phyloP scores from a whole-genome alignment of 1,140 invertebrate species.

The Micrasema minimum region DNA sequence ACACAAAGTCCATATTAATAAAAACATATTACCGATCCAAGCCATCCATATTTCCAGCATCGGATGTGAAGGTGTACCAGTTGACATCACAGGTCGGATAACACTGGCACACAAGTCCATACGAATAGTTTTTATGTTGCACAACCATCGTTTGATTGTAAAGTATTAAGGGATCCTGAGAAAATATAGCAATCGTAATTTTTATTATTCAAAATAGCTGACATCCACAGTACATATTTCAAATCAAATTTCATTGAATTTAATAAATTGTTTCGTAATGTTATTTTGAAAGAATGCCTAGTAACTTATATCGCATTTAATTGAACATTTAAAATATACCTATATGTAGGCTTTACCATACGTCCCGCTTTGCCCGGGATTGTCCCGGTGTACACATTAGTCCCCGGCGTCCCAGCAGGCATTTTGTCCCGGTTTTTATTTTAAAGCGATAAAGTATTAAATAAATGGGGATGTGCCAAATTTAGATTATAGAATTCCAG shows the following conservation, averaged over 20 bases:
- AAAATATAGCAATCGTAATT: conserved; percentile 38
- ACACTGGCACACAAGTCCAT: conserved; percentile 39
- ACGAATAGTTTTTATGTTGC: background rate
- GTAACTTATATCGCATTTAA: conserved; percentile 36
- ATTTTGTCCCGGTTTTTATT: too few relatives aligned
- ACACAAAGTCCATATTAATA: too few relatives aligned
- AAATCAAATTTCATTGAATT: background rate
- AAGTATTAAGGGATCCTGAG: too few relatives aligned
- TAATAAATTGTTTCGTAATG: conserved; percentile 20
- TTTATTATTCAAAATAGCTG: background rate
- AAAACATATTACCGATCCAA: conserved; percentile 18
- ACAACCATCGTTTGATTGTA: conserved; percentile 23
- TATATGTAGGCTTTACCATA: too few relatives aligned
- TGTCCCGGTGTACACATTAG: too few relatives aligned
- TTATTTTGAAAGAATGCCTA: conserved; percentile 25
- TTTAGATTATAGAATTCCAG: too few relatives aligned
- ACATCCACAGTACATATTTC: background rate
- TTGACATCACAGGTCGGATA: conserved; percentile 47
- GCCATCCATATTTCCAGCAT: conserved; percentile 24
- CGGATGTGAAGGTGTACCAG: conserved; percentile 43
- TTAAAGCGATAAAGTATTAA: too few relatives aligned
- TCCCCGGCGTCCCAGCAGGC: too few relatives aligned
- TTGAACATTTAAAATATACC: too few relatives aligned
- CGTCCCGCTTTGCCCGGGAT: too few relatives aligned
- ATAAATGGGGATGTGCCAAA: too few relatives aligned